Conservation (phyloP, 92 coral and sea anemone species). For the Virgularia gustaviana region DNA sequence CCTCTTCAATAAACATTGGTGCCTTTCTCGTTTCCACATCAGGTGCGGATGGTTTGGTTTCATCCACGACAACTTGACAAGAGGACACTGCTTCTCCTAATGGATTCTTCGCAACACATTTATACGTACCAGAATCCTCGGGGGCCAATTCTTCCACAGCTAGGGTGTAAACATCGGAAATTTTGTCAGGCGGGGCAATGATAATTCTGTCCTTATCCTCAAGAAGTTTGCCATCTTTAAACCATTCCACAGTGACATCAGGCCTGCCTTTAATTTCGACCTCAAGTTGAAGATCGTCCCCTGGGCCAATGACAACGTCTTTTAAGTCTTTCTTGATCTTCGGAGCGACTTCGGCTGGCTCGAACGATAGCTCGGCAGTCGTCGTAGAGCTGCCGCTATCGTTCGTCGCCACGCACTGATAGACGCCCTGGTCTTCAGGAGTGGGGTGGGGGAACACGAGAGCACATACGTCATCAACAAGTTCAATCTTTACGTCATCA, state of each 20-base stretch:
- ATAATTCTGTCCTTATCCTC: slow-evolving; percentile 35
- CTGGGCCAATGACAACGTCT: slow-evolving; percentile 60
- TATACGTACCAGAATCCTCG: slow-evolving; percentile 58
- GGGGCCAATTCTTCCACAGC: slow-evolving; percentile 42
- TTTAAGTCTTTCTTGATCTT: slow-evolving; percentile 54
- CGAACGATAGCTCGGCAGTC: slow-evolving; percentile 60
- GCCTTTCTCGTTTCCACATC: slow-evolving; percentile 18
- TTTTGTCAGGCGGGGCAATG: slow-evolving; percentile 36
- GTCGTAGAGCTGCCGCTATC: slow-evolving; percentile 52
- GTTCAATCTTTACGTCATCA: slow-evolving; percentile 45
- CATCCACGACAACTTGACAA: slow-evolving; percentile 3
- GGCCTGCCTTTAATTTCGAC: slow-evolving; percentile 77
- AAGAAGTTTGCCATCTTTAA: slow-evolving; percentile 51
- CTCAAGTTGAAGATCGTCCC: slow-evolving; percentile 58
- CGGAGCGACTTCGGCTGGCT: slow-evolving; percentile 57
- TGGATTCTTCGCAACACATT: slow-evolving; percentile 30
- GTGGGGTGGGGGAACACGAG: slow-evolving; percentile 44
- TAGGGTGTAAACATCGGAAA: slow-evolving; percentile 42
- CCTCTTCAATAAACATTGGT: slow-evolving; percentile 43
- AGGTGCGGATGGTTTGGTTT: too few relatives aligned
- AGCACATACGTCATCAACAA: slow-evolving; percentile 39
- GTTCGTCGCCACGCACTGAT: slow-evolving; percentile 59
- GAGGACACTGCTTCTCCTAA: slow-evolving; percentile 12
- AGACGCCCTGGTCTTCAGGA: slow-evolving; percentile 59
- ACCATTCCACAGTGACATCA: slow-evolving; percentile 78